phyloP scores from a whole-genome alignment of 1,140 invertebrate species.

The Drosophila yakuba region DNA sequence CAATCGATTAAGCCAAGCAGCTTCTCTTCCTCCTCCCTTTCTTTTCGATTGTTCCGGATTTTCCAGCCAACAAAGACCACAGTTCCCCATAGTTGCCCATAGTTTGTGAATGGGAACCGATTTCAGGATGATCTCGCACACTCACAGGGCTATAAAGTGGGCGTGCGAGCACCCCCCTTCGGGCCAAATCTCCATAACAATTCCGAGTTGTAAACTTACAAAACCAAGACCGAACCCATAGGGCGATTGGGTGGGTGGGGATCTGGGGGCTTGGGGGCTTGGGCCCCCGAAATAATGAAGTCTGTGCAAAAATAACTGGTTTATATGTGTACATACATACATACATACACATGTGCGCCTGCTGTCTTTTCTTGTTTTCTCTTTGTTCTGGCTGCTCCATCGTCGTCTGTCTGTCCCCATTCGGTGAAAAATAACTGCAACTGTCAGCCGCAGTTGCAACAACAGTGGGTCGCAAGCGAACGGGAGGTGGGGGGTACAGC shows the following conservation, averaged over 20 bases:
- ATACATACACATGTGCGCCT: constrained; percentile 18
- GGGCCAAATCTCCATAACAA: constrained; percentile 27
- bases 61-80: constrained; percentile 11
- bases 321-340: constrained; percentile 42
- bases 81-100: background rate
- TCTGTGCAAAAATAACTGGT: constrained; percentile 79
- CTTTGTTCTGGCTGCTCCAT: constrained; percentile 65
- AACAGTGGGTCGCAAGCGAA: constrained; percentile 20
- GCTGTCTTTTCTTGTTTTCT: constrained; percentile 77
- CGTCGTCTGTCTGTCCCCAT: constrained; percentile 66
- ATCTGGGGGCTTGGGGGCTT: background rate
- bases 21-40: constrained; percentile 21
- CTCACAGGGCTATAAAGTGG: constrained; percentile 28
- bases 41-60: constrained; percentile 52
- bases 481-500: background rate
- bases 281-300: constrained; percentile 69
- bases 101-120: constrained; percentile 9
- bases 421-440: constrained; percentile 80
- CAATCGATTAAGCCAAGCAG: constrained; percentile 2
- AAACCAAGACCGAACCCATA: background rate
- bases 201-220: constrained; percentile 29
- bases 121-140: constrained; percentile 1
- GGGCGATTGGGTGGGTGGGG: background rate
- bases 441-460: constrained; percentile 64
- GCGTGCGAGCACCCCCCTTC: background rate